Percentiles rank a stretch among this genome's conserved stretches.
These are phyloP conservation scores for Dicyrtoma fusca DNA, from an alignment of 2,888 invertebrate genomes.

Conservation along the genomic window DNA sequence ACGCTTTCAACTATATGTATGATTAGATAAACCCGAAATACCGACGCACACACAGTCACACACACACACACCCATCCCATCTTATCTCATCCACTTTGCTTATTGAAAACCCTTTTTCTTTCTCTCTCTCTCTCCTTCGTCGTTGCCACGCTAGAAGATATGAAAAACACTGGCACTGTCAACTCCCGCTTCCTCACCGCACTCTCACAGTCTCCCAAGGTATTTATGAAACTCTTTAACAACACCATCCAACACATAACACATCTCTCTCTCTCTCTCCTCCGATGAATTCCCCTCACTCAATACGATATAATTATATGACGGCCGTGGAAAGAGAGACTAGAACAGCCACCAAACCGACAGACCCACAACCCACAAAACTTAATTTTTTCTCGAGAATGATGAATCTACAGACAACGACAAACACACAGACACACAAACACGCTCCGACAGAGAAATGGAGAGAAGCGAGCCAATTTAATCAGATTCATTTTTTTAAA, in stretches of 20 bases:
- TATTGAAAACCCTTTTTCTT: constrained; percentile 30
- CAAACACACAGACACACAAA: too few relatives aligned
- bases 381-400: constrained; percentile 13
- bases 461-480: constrained; percentile 13
- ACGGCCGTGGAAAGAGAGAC: not conserved
- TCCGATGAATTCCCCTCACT: too few relatives aligned
- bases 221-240: constrained; percentile 18
- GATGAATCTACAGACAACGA: constrained; percentile 22
- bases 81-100: constrained; percentile 31
- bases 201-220: not conserved
- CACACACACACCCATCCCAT: constrained; percentile 7
- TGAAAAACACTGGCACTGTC: not conserved
- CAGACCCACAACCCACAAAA: constrained; percentile 13
- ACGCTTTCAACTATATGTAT: constrained; percentile 42
- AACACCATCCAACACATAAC: not conserved
- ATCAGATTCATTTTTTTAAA: not conserved
- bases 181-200: not conserved
- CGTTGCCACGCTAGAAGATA: not conserved
- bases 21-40: constrained; percentile 41
- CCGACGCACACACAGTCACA: constrained; percentile 13
- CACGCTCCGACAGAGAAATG: too few relatives aligned
- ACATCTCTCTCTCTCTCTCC: too few relatives aligned
- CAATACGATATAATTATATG: too few relatives aligned
- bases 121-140: constrained; percentile 3
- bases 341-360: not conserved